A percentile compares a stretch with the other conserved stretches of the same genome.
Conservation (phyloP, 2,797 vertebrate genomes). For the Channallabes apus region DNA sequence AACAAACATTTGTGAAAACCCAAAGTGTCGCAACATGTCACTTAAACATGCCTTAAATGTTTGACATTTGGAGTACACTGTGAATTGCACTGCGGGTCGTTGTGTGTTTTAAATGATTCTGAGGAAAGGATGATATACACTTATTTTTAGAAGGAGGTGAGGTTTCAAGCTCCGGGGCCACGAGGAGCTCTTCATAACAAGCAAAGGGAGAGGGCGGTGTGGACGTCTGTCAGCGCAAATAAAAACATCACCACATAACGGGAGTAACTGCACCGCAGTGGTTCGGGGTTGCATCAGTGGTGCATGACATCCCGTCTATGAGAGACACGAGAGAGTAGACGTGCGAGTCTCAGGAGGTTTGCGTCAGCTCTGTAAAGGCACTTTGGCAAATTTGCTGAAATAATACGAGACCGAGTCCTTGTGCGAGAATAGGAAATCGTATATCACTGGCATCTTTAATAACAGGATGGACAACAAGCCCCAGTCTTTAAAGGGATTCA, state of each 20-base stretch:
- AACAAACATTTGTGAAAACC: neutral
- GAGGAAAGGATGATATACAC: neutral
- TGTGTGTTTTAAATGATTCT: constrained; percentile 2
- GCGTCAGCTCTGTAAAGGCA: neutral
- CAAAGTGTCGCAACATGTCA: constrained; percentile 18
- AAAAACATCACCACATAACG: constrained; percentile 42
- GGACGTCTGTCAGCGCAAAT: constrained; percentile 67
- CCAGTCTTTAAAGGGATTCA: constrained; percentile 60
- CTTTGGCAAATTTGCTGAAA: neutral
- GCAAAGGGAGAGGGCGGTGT: constrained; percentile 65
- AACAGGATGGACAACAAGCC: constrained; percentile 60
- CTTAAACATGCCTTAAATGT: constrained; percentile 24
- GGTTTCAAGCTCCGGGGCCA: constrained; percentile 64
- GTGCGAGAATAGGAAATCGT: constrained; percentile 30
- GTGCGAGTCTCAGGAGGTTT: neutral
- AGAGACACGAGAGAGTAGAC: neutral
- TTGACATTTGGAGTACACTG: neutral
- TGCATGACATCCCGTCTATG: neutral
- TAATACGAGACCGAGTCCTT: neutral
- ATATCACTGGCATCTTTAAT: constrained; percentile 51
- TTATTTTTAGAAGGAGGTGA: constrained; percentile 65
- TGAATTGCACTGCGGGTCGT: neutral
- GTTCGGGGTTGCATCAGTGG: neutral
- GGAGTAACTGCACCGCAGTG: neutral
- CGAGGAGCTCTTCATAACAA: constrained; percentile 59